Evolutionary conservation across 2,888 invertebrate species (phyloP).

Genomic region (Apamea monoglypha): DNA sequence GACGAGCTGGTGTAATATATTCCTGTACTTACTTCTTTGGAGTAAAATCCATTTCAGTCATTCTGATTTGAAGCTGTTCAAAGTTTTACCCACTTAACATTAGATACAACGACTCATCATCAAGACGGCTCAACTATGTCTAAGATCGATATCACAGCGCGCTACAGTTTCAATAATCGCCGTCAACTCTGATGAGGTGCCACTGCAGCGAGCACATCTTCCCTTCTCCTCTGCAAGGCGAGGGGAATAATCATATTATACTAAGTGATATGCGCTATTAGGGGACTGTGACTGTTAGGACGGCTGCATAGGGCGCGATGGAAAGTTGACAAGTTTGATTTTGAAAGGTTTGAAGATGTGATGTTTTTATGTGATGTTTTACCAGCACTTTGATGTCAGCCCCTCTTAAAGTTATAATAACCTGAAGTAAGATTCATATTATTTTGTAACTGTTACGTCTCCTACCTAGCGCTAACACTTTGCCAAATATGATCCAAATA

Average conservation of each 20-base stretch:
- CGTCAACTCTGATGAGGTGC: conserved; percentile 34
- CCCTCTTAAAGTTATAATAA: too few species aligned
- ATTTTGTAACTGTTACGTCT: neutral
- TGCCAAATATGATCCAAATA: neutral
- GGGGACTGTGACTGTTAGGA: conserved; percentile 67
- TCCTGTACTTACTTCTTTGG: neutral
- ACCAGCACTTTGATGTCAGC: neutral
- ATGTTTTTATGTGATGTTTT: neutral
- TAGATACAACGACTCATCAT: neutral
- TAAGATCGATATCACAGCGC: conserved; percentile 31
- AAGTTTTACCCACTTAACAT: too few species aligned
- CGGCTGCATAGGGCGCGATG: conserved; percentile 41
- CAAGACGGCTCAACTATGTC: neutral
- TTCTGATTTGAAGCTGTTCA: neutral
- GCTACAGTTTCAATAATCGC: conserved; percentile 26
- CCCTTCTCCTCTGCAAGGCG: conserved; percentile 66
- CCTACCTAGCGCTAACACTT: neutral
- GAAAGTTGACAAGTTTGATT: conserved; percentile 9
- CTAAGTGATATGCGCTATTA: conserved; percentile 86
- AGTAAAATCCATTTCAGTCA: neutral
- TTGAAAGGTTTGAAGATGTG: neutral
- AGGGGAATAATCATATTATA: conserved; percentile 85
- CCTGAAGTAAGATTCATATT: too few species aligned
- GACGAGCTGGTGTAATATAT: neutral
- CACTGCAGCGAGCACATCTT: conserved; percentile 47